phyloP scores from a whole-genome alignment of 1,140 invertebrate species.

The Hyposmocoma kahamanoa region DNA sequence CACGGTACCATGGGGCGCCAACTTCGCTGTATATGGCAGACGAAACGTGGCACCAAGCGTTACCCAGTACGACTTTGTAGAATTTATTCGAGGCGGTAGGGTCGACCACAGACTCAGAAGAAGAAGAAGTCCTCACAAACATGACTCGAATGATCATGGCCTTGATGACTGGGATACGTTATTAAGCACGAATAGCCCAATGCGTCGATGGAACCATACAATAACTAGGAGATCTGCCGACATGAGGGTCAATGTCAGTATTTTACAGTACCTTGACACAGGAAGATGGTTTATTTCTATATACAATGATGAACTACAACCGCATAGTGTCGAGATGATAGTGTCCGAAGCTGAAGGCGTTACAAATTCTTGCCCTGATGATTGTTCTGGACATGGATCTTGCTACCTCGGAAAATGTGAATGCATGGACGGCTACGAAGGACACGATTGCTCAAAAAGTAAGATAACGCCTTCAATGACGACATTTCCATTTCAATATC shows the following conservation, averaged over 20 bases:
- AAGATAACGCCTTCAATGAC: too few relatives aligned
- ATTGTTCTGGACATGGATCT: conserved; percentile 95
- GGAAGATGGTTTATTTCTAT: conserved; percentile 96
- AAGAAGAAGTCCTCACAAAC: conserved; percentile 54
- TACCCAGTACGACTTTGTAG: conserved; percentile 96
- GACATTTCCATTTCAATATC: too few relatives aligned
- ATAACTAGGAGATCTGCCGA: conserved; percentile 76
- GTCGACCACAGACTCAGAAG: conserved; percentile 83
- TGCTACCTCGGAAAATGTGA: conserved; percentile 96
- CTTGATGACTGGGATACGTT: conserved; percentile 53
- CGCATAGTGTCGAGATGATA: conserved; percentile 86
- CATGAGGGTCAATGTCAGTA: conserved; percentile 87
- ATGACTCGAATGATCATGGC: conserved; percentile 40
- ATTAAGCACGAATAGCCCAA: conserved; percentile 70
- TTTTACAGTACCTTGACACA: conserved; percentile 91
- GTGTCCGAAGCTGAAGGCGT: conserved; percentile 90
- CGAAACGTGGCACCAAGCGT: conserved; percentile 94
- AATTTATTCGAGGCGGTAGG: conserved; percentile 89
- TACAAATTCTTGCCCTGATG: conserved; percentile 92
- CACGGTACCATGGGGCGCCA: conserved; percentile 90
- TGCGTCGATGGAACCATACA: conserved; percentile 75
- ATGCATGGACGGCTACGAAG: conserved; percentile 96
- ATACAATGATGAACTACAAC: conserved; percentile 94
- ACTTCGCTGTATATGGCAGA: conserved; percentile 94
- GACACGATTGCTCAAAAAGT: conserved; percentile 94